Conservation (phyloP, 2,113 vertebrate species). For the Dasyprocta punctata region DNA sequence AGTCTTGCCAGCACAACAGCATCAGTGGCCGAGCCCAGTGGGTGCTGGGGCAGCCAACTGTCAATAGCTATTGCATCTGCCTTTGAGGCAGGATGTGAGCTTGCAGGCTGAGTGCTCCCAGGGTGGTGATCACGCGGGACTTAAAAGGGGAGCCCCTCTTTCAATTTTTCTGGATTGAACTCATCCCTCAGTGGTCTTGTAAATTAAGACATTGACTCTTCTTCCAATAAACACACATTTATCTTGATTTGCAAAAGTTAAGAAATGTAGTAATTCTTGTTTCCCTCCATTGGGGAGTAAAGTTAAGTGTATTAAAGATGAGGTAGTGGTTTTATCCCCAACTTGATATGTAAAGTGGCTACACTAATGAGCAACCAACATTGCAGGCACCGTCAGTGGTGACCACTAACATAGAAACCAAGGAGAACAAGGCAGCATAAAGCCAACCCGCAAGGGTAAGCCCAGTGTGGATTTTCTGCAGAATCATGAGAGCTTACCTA, state of each 20-base stretch:
- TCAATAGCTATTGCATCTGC: neutral
- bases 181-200: neutral
- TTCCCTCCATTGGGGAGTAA: neutral
- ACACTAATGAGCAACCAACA: neutral
- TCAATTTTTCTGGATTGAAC: neutral
- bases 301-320: neutral
- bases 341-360: neutral
- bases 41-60: neutral
- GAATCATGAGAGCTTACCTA: neutral
- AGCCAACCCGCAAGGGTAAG: neutral
- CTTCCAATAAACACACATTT: neutral
- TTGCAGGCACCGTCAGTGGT: neutral
- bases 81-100: neutral
- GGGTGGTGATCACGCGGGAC: neutral
- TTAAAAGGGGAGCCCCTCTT: neutral
- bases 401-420: neutral
- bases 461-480: neutral
- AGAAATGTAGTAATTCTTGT: neutral
- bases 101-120: neutral
- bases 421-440: neutral
- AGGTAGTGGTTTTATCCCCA: neutral
- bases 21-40: neutral
- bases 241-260: constrained; percentile 34
- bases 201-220: neutral
- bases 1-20: neutral